phyloP scores from a whole-genome alignment of 2,888 invertebrate species.

The Stenichneumon culpator region DNA sequence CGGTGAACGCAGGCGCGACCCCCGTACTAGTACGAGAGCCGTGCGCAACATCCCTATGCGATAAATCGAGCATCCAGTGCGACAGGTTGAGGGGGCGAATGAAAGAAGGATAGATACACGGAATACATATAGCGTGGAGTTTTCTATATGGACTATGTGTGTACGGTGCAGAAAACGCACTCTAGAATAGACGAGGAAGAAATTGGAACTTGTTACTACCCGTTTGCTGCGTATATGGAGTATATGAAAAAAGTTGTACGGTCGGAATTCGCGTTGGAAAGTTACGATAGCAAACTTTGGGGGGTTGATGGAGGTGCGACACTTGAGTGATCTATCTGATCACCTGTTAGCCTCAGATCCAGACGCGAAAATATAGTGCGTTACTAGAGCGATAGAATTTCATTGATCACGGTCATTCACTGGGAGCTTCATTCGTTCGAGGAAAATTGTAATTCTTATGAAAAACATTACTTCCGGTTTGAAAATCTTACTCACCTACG shows the following conservation, averaged over 20 bases:
- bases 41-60: constrained; percentile 73
- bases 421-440: background rate
- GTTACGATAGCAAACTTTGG: constrained; percentile 4
- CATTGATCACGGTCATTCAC: background rate
- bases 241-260: background rate
- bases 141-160: background rate
- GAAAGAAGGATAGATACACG: constrained; percentile 46
- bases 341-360: constrained; percentile 5
- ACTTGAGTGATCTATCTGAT: background rate
- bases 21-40: constrained; percentile 53
- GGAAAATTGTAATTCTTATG: background rate
- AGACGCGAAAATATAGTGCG: background rate
- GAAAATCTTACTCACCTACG: background rate
- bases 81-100: constrained; percentile 35
- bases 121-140: constrained; percentile 20
- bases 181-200: background rate
- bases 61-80: constrained; percentile 65
- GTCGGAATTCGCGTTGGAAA: background rate
- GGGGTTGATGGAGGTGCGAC: background rate
- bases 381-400: background rate
- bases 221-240: background rate
- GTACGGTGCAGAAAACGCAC: constrained; percentile 17
- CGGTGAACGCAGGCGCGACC: constrained; percentile 68
- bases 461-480: background rate
- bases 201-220: constrained; percentile 35